Evolutionary conservation across 2,113 vertebrate genomes (phyloP), one percentile per base, ranked within the genome.

Genomic region (Strix aluco): DNA sequence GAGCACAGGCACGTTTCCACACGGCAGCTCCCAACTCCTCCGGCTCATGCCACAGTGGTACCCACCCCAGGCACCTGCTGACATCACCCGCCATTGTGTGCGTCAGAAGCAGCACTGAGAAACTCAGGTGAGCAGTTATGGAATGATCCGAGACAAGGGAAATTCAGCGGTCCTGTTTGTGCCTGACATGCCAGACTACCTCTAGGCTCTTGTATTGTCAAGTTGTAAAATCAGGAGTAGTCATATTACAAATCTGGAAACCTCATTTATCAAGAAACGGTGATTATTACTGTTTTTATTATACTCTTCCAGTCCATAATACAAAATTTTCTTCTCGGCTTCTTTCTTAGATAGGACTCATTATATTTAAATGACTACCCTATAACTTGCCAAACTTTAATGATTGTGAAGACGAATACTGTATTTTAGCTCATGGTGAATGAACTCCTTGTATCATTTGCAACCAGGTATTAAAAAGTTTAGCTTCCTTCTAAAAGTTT

Each of bases 1-100:
- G 22, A 5, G 0, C 7, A 2, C 8, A 2, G 59, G 15, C 30
- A 58, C 0, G 0, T 20, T 32, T 44, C 26, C 18, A 21, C 0
- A 0, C 13, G 22, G 20, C 11, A 42, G 25, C 26, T 38, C 29
- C 13, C 2, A 2, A 36, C 8, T 54, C 2, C 10, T 10, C 8
- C 0, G 0, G 20, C 27, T 54, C 21, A 2, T 23, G 5, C 14
- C 5, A 0, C 34, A 7, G 16, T 2, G 20, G 10, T 0, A 10
- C 13, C 40, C 21, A 8, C 9, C 38, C 30, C 59, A 51, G 46
- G 30, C 20, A 34, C 14, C 30, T 10, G 0, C 11, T 18, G 54
- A 13, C 0, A 2, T 52, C 65, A 57, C 26, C 32, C 5, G 1
- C 13, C 54, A 8, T 3, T 0, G 1, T 9, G 8, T 3, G 1